These are phyloP conservation scores for Drosophila pachea DNA, from an alignment of 1,140 invertebrate genomes.

Conservation along the genomic window DNA sequence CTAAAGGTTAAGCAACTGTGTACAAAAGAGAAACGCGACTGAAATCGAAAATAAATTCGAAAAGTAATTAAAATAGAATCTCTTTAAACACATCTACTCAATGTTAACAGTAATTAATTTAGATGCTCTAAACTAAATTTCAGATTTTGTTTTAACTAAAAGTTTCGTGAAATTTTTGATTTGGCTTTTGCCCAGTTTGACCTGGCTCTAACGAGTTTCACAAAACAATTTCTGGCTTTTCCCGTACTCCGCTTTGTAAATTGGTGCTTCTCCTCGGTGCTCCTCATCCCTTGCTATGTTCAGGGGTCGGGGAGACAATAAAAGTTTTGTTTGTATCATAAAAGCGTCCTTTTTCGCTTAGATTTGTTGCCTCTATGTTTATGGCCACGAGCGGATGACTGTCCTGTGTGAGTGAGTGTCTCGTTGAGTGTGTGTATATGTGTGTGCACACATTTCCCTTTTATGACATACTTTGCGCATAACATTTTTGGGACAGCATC, in stretches of 20 bases:
- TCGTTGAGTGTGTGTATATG: not conserved
- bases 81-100: constrained; percentile 1
- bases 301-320: constrained; percentile 9
- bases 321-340: constrained; percentile 38
- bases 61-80: constrained; percentile 20
- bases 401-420: constrained; percentile 7
- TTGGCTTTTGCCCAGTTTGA: constrained; percentile 24
- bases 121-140: not conserved
- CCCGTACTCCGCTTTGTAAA: not conserved
- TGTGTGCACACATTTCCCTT: constrained; percentile 18
- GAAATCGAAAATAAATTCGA: constrained; percentile 13
- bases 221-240: constrained; percentile 23
- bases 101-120: constrained; percentile 12
- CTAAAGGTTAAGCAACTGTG: constrained; percentile 17
- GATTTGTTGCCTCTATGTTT: constrained; percentile 59
- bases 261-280: not conserved
- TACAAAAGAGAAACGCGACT: constrained; percentile 8
- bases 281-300: not conserved
- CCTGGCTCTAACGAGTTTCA: constrained; percentile 17
- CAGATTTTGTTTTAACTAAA: constrained; percentile 5
- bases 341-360: constrained; percentile 40
- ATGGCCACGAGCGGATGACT: constrained; percentile 34
- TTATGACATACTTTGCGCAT: constrained; percentile 53
- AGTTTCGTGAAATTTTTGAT: constrained; percentile 27
- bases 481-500: constrained; percentile 35